Evolutionary conservation across 2,113 vertebrate species (phyloP).

Genomic region (Empidonax traillii): DNA sequence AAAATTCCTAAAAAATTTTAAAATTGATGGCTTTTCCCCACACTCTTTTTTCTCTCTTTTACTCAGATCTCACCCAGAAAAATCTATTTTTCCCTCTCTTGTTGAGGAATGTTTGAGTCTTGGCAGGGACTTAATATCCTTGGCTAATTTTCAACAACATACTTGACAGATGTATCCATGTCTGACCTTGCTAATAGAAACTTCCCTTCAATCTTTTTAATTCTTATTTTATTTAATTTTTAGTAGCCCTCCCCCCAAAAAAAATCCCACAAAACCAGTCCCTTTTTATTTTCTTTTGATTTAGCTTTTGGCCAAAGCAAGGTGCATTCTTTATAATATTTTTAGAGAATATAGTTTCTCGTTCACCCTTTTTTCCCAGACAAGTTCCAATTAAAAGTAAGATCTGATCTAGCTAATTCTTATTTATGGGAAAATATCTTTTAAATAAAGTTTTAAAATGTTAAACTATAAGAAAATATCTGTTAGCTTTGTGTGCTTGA

Average conservation of each 20-base stretch:
- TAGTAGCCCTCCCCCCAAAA: background rate
- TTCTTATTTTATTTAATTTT: background rate
- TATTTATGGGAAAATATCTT: background rate
- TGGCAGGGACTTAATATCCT: background rate
- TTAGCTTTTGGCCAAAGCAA: background rate
- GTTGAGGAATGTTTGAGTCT: background rate
- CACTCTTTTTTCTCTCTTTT: background rate
- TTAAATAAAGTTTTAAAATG: background rate
- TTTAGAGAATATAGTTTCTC: background rate
- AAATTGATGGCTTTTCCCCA: background rate
- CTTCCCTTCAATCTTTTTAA: background rate
- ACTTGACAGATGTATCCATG: background rate
- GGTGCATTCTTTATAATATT: background rate
- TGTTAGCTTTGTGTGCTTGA: background rate
- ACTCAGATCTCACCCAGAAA: background rate
- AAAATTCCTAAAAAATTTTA: background rate
- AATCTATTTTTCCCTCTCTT: background rate
- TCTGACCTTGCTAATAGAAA: background rate
- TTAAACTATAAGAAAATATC: background rate
- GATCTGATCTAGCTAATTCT: background rate
- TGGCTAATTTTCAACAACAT: background rate
- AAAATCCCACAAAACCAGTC: too few species aligned
- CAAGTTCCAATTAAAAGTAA: background rate
- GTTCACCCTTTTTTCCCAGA: background rate
- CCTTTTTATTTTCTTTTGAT: background rate